Evolutionary conservation across 2,797 vertebrate species (phyloP).

Genomic region (Oreonectes daqikongensis): DNA sequence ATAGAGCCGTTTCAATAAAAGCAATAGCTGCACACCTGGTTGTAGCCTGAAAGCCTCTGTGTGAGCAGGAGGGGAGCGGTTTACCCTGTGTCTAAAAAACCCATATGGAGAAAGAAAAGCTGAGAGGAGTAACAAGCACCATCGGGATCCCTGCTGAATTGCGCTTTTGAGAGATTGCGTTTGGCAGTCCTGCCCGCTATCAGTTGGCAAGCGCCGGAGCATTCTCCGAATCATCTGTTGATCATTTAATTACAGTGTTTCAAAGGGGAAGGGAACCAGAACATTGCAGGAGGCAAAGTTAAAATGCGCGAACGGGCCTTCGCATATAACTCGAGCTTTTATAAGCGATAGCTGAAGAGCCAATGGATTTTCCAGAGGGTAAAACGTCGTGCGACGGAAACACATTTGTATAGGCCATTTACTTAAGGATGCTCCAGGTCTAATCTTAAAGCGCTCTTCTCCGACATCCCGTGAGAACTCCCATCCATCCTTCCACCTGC

Average conservation of each 20-base stretch:
- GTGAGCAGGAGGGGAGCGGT: slow-evolving; percentile 39
- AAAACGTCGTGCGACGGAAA: slow-evolving; percentile 29
- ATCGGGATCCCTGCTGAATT: slow-evolving; percentile 57
- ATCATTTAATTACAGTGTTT: slow-evolving; percentile 70
- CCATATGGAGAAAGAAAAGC: slow-evolving; percentile 55
- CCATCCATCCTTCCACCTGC: slow-evolving; percentile 42
- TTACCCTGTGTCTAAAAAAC: slow-evolving; percentile 52
- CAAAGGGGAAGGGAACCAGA: slow-evolving; percentile 49
- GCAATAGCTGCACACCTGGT: slow-evolving; percentile 46
- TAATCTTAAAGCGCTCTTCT: slow-evolving; percentile 47
- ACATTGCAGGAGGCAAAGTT: slow-evolving; percentile 32
- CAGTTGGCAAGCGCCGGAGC: slow-evolving; percentile 61
- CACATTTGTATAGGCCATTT: slow-evolving; percentile 37
- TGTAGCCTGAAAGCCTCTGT: slow-evolving; percentile 30
- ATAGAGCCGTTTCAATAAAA: slow-evolving; percentile 43
- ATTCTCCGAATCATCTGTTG: slow-evolving; percentile 67
- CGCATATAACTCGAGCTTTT: slow-evolving; percentile 1
- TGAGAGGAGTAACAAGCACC: slow-evolving; percentile 57
- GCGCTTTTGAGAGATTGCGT: slow-evolving; percentile 59
- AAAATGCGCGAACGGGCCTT: background rate
- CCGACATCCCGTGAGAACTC: slow-evolving; percentile 18
- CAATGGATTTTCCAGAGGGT: slow-evolving; percentile 23
- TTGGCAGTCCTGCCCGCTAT: slow-evolving; percentile 64
- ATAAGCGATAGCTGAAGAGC: slow-evolving; percentile 40
- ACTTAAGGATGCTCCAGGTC: slow-evolving; percentile 38